Evolutionary conservation across 2,888 invertebrate genomes (phyloP), one percentile per base, ranked within the genome.

Genomic region (Cheiracanthium punctorium): DNA sequence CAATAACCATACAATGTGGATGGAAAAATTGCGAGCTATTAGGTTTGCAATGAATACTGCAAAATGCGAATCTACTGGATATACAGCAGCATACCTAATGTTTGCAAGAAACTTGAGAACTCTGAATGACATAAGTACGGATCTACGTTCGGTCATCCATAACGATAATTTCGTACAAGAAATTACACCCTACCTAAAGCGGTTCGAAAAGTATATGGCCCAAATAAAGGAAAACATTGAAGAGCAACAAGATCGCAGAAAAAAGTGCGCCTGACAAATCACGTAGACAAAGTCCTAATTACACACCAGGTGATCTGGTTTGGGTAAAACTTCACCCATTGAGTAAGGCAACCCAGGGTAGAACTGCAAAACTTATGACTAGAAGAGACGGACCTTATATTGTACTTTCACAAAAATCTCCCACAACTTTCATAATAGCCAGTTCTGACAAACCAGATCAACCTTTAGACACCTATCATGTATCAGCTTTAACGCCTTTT

Each of bases 141-240:
- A 74, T 10, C 8, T 74, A 29, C 14, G 58, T 52, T 17, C 30
- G 5, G 1, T 75, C 7, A 37, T 75, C 14, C 33, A 75, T 28
- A 75, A 75, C 20, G 65, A 75, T 37, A 64, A 33, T 10, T 65
- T 75, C 41, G 37, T 65, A 1, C 4, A 24, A 28, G 75, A 75
- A 58, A 75, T 75, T 14, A 75, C 75, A 1, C 65, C 65, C 8
- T 75, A 58, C 5, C 20, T 58, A 10, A 58, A n/a, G 10, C 5
- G 10, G 10, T 37, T 8, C 37, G 41, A 20, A 7, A 20, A 12
- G 14, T 48, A 52, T 1, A 48, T 1, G 12, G 8, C 2, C 1
- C 12, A 29, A 29, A 48, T 41, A 5, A 71, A 24, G 1, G 41
- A 72, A 4, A 12, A 20, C 8, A 52, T 73, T 7, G 52, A 48